These are phyloP conservation scores for Prunella fulvescens DNA, from an alignment of 2,113 vertebrate genomes.

Conservation along the genomic window DNA sequence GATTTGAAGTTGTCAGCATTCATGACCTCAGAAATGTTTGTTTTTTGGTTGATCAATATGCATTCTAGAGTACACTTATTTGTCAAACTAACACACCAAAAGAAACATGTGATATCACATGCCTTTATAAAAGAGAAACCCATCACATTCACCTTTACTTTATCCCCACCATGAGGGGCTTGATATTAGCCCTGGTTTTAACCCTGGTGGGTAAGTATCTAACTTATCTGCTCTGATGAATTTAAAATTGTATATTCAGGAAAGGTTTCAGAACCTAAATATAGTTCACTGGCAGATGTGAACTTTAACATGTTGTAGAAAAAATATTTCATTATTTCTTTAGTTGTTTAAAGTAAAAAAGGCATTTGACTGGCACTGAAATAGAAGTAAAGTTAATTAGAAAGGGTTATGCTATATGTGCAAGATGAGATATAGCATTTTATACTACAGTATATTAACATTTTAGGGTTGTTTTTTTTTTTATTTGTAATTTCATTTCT, in stretches of 20 bases:
- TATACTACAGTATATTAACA: not conserved
- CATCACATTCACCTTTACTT: not conserved
- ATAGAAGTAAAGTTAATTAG: conserved; percentile 10
- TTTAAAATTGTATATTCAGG: not conserved
- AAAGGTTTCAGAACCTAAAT: not conserved
- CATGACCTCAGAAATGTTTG: conserved; percentile 30
- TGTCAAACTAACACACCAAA: conserved; percentile 28
- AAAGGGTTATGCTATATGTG: not conserved
- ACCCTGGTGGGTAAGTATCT: conserved; percentile 51
- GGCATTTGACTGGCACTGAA: not conserved
- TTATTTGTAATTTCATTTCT: conserved; percentile 6
- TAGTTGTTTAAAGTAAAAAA: not conserved
- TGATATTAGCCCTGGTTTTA: conserved; percentile 42
- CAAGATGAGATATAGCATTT: not conserved
- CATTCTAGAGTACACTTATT: conserved; percentile 26
- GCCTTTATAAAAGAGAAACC: conserved; percentile 48
- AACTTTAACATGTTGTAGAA: not conserved
- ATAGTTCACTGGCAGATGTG: not conserved
- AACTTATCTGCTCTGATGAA: not conserved
- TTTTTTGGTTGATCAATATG: conserved; percentile 33
- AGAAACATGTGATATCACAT: conserved; percentile 25
- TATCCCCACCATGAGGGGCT: conserved; percentile 47
- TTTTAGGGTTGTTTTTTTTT: not conserved
- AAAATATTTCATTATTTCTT: not conserved
- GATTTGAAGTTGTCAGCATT: not conserved